A percentile compares a stretch with the other conserved stretches of the same genome.
Evolutionary conservation across 2,113 vertebrate genomes (phyloP).

Genomic region (Neodontobutis hainanensis): DNA sequence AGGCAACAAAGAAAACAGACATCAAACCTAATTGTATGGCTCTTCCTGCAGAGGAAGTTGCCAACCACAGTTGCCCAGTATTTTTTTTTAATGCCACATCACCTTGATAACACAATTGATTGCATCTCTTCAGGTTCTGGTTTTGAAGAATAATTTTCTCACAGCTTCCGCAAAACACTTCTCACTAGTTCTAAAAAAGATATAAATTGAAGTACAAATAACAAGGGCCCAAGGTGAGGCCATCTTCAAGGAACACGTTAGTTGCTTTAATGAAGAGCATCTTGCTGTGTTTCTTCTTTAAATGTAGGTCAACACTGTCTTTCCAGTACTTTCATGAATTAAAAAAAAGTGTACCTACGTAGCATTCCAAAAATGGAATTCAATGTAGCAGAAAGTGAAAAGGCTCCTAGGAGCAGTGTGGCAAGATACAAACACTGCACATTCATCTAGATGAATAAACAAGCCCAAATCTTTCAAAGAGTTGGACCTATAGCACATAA

Average conservation of each 20-base stretch:
- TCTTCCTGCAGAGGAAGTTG: not conserved
- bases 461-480: no score
- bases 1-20: constrained; percentile 5
- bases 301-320: no score
- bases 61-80: not conserved
- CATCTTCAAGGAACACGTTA: not conserved
- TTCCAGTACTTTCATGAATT: no score
- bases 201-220: not conserved
- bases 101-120: not conserved
- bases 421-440: no score
- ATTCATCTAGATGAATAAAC: no score
- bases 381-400: no score
- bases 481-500: not conserved
- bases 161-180: not conserved
- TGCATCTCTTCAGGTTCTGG: not conserved
- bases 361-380: no score
- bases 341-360: no score
- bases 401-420: no score
- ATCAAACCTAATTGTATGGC: not conserved
- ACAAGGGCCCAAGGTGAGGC: not conserved
- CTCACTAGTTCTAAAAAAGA: not conserved
- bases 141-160: not conserved
- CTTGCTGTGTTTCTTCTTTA: no score
- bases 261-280: no score
- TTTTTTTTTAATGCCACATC: not conserved